These are phyloP conservation scores for Lutraria rhynchaena DNA, from an alignment of 1,140 invertebrate species.

Conservation along the genomic window DNA sequence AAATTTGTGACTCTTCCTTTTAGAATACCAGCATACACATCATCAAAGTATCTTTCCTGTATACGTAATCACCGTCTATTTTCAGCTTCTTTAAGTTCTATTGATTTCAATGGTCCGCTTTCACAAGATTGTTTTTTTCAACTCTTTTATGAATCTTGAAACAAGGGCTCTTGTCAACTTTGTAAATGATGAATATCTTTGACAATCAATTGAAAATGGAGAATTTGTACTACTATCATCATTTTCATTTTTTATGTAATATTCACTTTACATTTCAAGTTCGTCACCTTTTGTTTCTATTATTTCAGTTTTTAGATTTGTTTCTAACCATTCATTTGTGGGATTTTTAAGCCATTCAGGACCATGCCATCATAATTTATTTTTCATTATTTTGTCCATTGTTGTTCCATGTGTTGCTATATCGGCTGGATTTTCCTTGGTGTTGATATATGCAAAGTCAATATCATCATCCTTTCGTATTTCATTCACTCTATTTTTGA, in stretches of 20 bases:
- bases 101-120: too few species aligned
- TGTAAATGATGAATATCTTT: background rate
- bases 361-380: slow-evolving; percentile 29
- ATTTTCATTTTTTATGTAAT: background rate
- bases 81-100: too few species aligned
- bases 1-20: background rate
- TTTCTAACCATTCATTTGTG: background rate
- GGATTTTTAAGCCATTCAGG: slow-evolving; percentile 2
- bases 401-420: slow-evolving; percentile 10
- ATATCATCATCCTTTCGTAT: background rate
- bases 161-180: slow-evolving; percentile 23
- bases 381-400: background rate
- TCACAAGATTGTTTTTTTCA: too few species aligned
- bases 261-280: too few species aligned
- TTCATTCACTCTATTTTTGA: slow-evolving; percentile 18
- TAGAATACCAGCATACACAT: background rate
- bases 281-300: too few species aligned
- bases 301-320: too few species aligned
- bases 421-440: slow-evolving; percentile 38
- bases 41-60: slow-evolving; percentile 4
- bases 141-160: too few species aligned
- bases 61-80: background rate
- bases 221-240: background rate
- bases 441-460: background rate
- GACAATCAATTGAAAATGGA: slow-evolving; percentile 18